phyloP scores from a whole-genome alignment of 2,113 vertebrate species.

The Mormoops blainvillei region DNA sequence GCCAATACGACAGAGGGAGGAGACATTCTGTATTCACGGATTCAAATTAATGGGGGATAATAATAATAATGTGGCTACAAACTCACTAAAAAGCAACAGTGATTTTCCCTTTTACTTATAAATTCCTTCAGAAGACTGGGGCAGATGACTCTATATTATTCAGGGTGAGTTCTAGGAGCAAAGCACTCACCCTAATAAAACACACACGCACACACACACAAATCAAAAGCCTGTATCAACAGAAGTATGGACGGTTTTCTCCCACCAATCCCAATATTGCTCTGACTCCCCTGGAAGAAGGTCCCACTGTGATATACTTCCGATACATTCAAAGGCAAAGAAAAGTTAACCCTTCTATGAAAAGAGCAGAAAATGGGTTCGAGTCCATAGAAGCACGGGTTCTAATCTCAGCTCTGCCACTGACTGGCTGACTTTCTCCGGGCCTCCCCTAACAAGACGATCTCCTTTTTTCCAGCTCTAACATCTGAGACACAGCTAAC shows the following conservation, averaged over 20 bases:
- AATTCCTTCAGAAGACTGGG: background rate
- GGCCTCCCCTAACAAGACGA: background rate
- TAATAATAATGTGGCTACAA: background rate
- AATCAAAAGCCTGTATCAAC: background rate
- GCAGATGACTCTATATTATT: background rate
- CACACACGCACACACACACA: too few relatives aligned
- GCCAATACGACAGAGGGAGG: conserved; percentile 4
- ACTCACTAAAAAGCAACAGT: background rate
- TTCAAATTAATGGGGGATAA: background rate
- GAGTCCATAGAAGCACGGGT: background rate
- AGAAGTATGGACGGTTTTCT: background rate
- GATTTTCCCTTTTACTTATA: conserved; percentile 21
- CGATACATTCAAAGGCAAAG: conserved; percentile 1
- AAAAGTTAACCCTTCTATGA: background rate
- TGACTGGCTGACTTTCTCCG: background rate
- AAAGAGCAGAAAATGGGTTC: background rate
- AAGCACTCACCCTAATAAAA: background rate
- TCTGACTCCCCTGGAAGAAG: background rate
- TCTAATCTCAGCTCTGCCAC: background rate
- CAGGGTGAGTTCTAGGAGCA: background rate
- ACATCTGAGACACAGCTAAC: background rate
- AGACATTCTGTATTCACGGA: background rate
- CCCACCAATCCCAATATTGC: background rate
- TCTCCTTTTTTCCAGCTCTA: background rate
- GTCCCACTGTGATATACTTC: background rate